These are phyloP conservation scores for Thomomys bottae DNA, from an alignment of 2,113 vertebrate species.

Conservation along the genomic window DNA sequence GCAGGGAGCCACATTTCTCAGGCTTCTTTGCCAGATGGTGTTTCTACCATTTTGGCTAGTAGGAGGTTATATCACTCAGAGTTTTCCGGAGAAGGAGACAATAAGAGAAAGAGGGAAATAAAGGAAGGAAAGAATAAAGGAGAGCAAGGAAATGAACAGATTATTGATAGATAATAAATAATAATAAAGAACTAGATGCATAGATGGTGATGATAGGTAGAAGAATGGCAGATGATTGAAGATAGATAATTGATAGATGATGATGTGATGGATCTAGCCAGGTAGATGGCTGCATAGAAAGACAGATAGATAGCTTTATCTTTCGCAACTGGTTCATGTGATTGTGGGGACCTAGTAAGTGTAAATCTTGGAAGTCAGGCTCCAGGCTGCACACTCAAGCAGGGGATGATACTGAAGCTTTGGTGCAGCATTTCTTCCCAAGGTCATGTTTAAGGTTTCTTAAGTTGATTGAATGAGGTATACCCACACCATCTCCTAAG, in stretches of 20 bases:
- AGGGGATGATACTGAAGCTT: neutral
- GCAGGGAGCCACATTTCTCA: neutral
- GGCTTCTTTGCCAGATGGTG: neutral
- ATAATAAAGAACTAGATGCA: neutral
- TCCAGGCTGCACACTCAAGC: neutral
- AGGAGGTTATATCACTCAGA: neutral
- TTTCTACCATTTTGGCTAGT: neutral
- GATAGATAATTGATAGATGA: neutral
- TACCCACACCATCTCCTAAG: neutral
- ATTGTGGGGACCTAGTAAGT: neutral
- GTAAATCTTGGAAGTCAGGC: neutral
- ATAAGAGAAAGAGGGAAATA: neutral
- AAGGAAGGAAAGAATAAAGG: neutral
- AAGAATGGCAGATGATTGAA: too few species aligned
- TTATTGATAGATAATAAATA: neutral
- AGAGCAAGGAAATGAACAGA: neutral
- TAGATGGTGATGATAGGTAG: neutral
- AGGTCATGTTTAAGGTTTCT: neutral
- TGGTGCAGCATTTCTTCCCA: neutral
- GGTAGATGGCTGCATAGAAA: neutral
- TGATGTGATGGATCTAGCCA: too few species aligned
- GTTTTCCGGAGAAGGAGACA: slow-evolving; percentile 8
- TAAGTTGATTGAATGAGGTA: neutral
- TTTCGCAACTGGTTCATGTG: too few species aligned
- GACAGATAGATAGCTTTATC: neutral